Conservation (phyloP, 2,888 invertebrate species). For the Harpalus rubripes region DNA sequence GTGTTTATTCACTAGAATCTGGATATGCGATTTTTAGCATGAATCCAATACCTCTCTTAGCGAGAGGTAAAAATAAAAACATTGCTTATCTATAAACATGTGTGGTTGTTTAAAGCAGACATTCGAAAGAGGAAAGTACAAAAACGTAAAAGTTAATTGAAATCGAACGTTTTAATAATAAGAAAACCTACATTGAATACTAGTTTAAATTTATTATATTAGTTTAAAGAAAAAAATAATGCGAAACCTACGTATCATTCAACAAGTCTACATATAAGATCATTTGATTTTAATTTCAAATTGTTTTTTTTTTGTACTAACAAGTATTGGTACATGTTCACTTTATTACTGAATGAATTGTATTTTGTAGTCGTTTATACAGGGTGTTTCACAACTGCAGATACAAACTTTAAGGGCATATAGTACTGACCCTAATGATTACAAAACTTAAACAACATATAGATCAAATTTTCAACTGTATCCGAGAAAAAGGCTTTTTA, state of each 20-base stretch:
- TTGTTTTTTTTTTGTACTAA: not conserved
- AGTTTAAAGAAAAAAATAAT: not conserved
- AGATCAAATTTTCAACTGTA: no score
- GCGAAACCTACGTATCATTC: not conserved
- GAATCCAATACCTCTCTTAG: no score
- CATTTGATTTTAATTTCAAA: constrained; percentile 2
- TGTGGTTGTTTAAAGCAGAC: not conserved
- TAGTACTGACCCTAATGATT: no score
- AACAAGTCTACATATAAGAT: not conserved
- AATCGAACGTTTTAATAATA: not conserved
- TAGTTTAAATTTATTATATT: constrained; percentile 2
- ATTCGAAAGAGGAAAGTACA: not conserved
- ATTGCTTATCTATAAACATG: not conserved
- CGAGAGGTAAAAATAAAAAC: no score
- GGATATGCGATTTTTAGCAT: no score
- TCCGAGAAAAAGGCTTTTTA: no score
- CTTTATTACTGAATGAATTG: not conserved
- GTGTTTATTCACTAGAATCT: no score
- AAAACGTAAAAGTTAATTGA: constrained; percentile 35
- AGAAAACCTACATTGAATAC: not conserved
- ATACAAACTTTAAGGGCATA: no score
- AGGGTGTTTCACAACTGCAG: no score
- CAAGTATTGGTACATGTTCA: not conserved
- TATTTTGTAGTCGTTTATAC: not conserved
- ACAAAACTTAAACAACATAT: no score